Evolutionary conservation across 92 coral and sea anemone genomes (phyloP).

Genomic region (Paramuricea clavata): DNA sequence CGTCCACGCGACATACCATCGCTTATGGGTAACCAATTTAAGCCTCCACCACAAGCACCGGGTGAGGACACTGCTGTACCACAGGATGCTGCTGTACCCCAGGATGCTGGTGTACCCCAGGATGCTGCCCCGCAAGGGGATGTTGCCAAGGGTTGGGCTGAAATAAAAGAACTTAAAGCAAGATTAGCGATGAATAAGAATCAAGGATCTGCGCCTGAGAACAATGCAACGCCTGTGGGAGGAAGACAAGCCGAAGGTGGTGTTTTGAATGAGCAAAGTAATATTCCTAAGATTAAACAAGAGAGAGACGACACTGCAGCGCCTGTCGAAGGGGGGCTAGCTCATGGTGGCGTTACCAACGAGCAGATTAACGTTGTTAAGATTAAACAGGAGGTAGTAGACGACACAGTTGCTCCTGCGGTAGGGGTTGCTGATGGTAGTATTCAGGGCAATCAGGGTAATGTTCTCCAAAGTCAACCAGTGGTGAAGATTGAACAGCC

Average conservation of each 20-base stretch:
- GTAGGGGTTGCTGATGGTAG: no score
- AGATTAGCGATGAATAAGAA: not conserved
- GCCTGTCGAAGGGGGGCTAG: not conserved
- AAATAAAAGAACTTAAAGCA: constrained; percentile 16
- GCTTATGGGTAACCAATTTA: not conserved
- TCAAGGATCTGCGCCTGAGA: not conserved
- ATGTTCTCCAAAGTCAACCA: no score
- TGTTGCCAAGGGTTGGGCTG: constrained; percentile 34
- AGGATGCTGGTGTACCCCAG: not conserved
- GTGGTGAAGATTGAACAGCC: not conserved
- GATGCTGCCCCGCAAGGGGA: not conserved
- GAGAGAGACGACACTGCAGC: no score
- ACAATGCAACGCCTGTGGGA: not conserved
- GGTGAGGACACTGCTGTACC: not conserved
- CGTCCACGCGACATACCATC: constrained; percentile 28
- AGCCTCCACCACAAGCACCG: not conserved
- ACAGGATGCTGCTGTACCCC: not conserved
- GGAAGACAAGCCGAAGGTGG: not conserved
- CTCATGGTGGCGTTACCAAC: no score
- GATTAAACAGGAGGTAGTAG: no score
- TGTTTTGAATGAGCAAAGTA: not conserved
- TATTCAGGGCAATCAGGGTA: no score
- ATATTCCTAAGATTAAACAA: not conserved
- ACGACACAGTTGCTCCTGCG: no score
- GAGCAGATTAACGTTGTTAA: not conserved